Evolutionary conservation across 2,113 vertebrate species (phyloP), one percentile per base, ranked within the genome.

Genomic region (Psilopsiagon aymara): DNA sequence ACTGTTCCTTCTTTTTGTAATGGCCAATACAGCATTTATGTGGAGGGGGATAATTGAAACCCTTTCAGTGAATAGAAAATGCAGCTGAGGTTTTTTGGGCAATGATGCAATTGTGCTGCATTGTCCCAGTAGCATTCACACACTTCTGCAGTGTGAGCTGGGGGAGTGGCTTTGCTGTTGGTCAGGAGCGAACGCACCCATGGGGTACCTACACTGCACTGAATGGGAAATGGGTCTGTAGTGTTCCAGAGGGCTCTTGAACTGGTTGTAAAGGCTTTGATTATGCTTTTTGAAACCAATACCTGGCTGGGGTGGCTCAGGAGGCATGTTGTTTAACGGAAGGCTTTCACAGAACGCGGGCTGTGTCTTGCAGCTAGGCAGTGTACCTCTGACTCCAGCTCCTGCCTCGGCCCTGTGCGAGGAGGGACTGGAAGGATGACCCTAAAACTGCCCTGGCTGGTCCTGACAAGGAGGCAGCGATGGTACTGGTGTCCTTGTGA

Each of bases 111-210:
- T 90, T 46, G 60, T 94, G 95, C 94, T 92, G 97, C 85, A 52
- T 93, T 96, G 96, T 97, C 94, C 97, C 66, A 23, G 85, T 86
- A 83, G 95, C 81, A 77, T 95, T 92, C 75, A 81, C 66, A 71
- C 86, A 43, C 86, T 49, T 74, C 95, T 96, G 90, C 66, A 57
- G 75, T 49, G 35, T 75, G 94, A 87, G 88, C 95, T 14, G 76
- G 67, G 93, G 97, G 96, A 95, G 96, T 95, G 96, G 94, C 95
- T 90, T 74, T 92, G 91, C 92, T 96, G 68, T 85, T 91, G 63
- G 11, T 51, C 86, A 46, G 88, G 29, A 77, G 33, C 52, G 44
- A 88, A 75, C 33, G 79, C 76, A 51, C 57, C 74, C 49, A 31
- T 0, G 2, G 83, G 66, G 57, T 83, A 39, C 77, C 63, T 67